Evolutionary conservation across 2,888 invertebrate species (phyloP).

Genomic region (Eristalis pertinax): DNA sequence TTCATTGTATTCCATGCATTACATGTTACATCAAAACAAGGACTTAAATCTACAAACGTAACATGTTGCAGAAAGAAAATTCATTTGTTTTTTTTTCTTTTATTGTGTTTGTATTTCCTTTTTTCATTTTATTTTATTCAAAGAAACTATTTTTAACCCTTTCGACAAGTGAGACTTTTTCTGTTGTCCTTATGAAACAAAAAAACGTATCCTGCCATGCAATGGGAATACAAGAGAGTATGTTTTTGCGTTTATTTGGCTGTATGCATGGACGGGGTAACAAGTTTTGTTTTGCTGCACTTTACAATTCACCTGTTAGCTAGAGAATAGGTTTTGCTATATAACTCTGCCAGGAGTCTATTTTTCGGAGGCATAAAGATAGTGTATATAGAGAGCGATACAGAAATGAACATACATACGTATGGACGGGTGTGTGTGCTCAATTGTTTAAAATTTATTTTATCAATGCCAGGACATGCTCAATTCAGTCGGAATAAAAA

Average conservation of each 20-base stretch:
- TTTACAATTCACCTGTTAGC: constrained; percentile 57
- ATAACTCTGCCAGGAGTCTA: not conserved
- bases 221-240: constrained; percentile 48
- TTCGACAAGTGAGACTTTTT: constrained; percentile 35
- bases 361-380: not conserved
- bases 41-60: constrained; percentile 35
- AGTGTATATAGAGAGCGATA: not conserved
- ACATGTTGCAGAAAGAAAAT: constrained; percentile 18
- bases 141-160: constrained; percentile 31
- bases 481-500: constrained; percentile 50
- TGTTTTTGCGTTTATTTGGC: constrained; percentile 4
- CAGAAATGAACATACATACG: not conserved
- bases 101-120: constrained; percentile 15
- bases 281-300: constrained; percentile 26
- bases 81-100: constrained; percentile 18
- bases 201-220: constrained; percentile 17
- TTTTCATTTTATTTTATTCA: constrained; percentile 31
- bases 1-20: constrained; percentile 12
- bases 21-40: constrained; percentile 24
- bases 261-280: constrained; percentile 20
- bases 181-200: constrained; percentile 25
- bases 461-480: constrained; percentile 65
- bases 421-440: not conserved
- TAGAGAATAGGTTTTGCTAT: constrained; percentile 27
- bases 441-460: constrained; percentile 68